Evolutionary conservation across 2,888 invertebrate species (phyloP), one percentile per base, ranked within the genome.

Genomic region (Drosophila acutilabella): DNA sequence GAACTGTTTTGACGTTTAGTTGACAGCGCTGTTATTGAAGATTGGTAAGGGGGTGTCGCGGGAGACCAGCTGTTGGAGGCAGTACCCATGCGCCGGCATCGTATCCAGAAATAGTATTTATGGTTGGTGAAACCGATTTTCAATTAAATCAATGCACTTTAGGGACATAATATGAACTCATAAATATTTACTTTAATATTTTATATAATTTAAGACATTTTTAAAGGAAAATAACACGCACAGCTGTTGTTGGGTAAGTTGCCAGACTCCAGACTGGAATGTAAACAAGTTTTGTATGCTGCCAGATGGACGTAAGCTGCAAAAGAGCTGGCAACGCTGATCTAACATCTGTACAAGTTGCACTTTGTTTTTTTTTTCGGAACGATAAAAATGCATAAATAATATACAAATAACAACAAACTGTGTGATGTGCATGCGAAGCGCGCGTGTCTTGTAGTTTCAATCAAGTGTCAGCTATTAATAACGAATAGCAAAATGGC

Each of bases 1-100:
- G 51, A 78, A 76, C 74, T 88, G 80, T 79, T 88, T 83, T 83
- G 82, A 88, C 82, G 72, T 85, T 88, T 88, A 56, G 61, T 74
- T 87, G 88, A 87, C 81, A 81, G 78, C 42, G 26, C 11, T 10
- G n/a, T 52, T 33, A 41, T 16, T 20, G 50, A 47, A 33, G 6
- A 1, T 36, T 16, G 6, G 16, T 6, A 20, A 11, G 59, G 40
- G 13, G 38, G 26, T 6, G 4, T 4, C 5, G 20, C 16, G 30
- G 18, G 20, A 4, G 33, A 1, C 3, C 74, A 67, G 66, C 64
- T 69, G 62, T 57, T 69, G 33, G 6, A 2, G 4, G 40, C 8
- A 5, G 18, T 18, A 23, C 2, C 10, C 38, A 56, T 60, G 51
- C 23, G 47, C 41, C 62, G 52, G 47, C 14, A 44, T n/a, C 23